A percentile compares a stretch with the other conserved stretches of the same genome.
Conservation (phyloP, 2,888 invertebrate genomes). For the Petrolisthes manimaculis region DNA sequence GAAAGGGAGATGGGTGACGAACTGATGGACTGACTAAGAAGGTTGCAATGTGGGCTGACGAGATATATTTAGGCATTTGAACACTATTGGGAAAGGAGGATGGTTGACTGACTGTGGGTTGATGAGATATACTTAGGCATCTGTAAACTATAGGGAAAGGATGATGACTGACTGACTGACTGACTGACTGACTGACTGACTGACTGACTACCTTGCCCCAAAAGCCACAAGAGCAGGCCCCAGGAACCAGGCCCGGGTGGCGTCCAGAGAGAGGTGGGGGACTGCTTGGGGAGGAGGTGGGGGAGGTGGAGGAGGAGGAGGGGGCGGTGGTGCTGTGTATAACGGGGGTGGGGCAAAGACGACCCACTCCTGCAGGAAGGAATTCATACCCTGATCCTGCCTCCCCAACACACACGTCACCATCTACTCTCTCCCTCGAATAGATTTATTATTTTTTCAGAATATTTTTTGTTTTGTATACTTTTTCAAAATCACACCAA, state of each 20-base stretch:
- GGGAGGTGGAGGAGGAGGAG: background rate
- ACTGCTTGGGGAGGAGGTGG: background rate
- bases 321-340: background rate
- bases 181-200: no score
- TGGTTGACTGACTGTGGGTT: no score
- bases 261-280: constrained; percentile 9
- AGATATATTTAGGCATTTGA: background rate
- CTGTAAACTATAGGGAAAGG: no score
- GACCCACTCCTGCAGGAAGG: constrained; percentile 52
- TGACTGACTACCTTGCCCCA: constrained; percentile 35
- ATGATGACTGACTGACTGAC: no score
- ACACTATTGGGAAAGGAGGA: no score
- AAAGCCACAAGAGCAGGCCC: constrained; percentile 34
- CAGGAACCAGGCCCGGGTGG: constrained; percentile 39
- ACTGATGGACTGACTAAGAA: no score
- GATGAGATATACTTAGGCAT: no score
- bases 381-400: constrained; percentile 34
- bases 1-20: no score
- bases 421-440: background rate
- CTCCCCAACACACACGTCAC: constrained; percentile 20
- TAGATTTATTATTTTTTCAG: background rate
- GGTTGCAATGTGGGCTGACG: no score
- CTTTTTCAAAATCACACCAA: no score
- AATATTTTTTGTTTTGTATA: background rate
- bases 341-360: constrained; percentile 12